Evolutionary conservation across 2,888 invertebrate genomes (phyloP).

Genomic region (Oxytorus armatus): DNA sequence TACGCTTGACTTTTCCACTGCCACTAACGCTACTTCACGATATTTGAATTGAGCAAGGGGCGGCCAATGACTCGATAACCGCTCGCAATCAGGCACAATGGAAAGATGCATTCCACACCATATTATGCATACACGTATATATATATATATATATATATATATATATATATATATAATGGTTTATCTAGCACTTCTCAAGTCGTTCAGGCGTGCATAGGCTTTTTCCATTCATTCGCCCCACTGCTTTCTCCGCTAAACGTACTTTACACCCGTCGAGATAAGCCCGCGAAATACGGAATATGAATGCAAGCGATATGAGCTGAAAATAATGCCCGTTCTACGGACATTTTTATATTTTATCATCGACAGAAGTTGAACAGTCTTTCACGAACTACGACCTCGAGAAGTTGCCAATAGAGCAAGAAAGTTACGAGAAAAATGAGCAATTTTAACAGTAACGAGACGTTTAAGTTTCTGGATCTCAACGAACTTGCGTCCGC

Average conservation of each 20-base stretch:
- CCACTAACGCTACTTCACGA: too few species aligned
- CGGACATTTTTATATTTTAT: conserved; percentile 29
- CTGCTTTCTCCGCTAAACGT: conserved; percentile 8
- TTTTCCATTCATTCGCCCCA: neutral
- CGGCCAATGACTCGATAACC: neutral
- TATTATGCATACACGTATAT: neutral
- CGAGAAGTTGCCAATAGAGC: conserved; percentile 1
- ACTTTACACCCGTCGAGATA: conserved; percentile 57
- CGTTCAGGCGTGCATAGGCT: neutral
- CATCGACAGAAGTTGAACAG: conserved; percentile 2
- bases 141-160: neutral
- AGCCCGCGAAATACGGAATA: conserved; percentile 34
- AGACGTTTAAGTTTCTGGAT: conserved; percentile 84
- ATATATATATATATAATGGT: neutral
- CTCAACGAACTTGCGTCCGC: conserved; percentile 85
- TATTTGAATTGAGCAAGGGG: too few species aligned
- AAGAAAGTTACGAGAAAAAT: conserved; percentile 30
- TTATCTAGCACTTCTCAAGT: too few species aligned
- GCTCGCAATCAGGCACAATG: neutral
- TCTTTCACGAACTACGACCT: conserved; percentile 11
- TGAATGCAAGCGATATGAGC: conserved; percentile 8
- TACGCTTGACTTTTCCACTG: too few species aligned
- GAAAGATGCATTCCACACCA: neutral
- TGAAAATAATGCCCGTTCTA: neutral
- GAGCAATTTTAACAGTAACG: conserved; percentile 55